phyloP scores from a whole-genome alignment of 2,113 vertebrate genomes.

The Notothenia rossii region DNA sequence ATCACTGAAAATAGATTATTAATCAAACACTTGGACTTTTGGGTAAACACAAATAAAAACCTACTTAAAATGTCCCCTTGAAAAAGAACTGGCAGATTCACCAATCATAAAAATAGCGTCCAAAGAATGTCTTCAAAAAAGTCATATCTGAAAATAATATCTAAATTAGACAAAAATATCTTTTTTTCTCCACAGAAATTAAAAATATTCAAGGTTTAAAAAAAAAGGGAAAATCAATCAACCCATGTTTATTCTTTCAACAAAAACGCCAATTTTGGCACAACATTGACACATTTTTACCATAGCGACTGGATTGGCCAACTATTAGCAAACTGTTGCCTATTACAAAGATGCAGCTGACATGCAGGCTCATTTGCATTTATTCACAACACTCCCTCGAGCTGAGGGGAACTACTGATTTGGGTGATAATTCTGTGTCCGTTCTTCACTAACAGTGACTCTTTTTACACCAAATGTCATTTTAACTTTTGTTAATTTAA shows the following conservation, averaged over 20 bases:
- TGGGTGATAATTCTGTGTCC: conserved; percentile 1
- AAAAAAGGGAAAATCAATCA: neutral
- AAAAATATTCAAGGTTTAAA: too few relatives aligned
- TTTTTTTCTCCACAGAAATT: too few relatives aligned
- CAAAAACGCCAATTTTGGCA: neutral
- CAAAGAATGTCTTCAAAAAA: neutral
- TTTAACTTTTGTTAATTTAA: neutral
- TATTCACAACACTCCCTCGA: neutral
- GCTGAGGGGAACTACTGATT: conserved; percentile 6
- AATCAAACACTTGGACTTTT: neutral
- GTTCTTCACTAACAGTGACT: neutral
- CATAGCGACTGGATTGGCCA: neutral
- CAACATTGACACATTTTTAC: conserved; percentile 5
- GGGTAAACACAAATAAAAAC: neutral
- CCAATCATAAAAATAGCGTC: neutral
- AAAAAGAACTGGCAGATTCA: conserved; percentile 1
- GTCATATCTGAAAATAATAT: too few relatives aligned
- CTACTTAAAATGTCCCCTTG: neutral
- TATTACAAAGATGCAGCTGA: neutral
- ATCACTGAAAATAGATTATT: neutral
- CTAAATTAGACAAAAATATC: too few relatives aligned
- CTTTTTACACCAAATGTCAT: conserved; percentile 2
- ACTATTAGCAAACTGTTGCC: conserved; percentile 5
- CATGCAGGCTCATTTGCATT: conserved; percentile 23
- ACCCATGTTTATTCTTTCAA: neutral